A percentile compares a stretch with the other conserved stretches of the same genome.
Conservation (phyloP, 2,113 vertebrate genomes). For the Urocolius indicus region DNA sequence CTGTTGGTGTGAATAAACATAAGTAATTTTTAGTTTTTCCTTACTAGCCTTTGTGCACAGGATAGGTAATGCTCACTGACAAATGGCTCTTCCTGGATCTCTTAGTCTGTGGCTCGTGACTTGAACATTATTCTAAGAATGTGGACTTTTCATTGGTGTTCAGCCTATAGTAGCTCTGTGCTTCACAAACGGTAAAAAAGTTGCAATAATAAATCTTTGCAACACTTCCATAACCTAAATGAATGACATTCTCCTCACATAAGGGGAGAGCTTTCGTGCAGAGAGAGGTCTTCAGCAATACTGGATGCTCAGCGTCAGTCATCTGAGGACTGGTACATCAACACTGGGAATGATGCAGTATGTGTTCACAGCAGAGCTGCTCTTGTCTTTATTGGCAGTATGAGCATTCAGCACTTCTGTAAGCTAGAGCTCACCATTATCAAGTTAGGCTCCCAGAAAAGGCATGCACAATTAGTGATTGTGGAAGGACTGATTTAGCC, state of each 20-base stretch:
- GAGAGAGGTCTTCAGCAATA: not conserved
- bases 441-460: not conserved
- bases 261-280: not conserved
- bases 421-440: not conserved
- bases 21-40: not conserved
- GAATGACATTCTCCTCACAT: not conserved
- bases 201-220: not conserved
- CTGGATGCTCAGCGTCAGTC: not conserved
- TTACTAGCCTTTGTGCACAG: not conserved
- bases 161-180: not conserved
- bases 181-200: not conserved
- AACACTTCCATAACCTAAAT: not conserved
- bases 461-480: accelerated
- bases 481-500: not conserved
- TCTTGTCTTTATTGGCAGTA: not conserved
- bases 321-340: accelerated
- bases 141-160: not conserved
- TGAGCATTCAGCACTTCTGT: not conserved
- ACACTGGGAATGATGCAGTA: accelerated
- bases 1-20: not conserved
- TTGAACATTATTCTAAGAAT: not conserved
- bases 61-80: not conserved
- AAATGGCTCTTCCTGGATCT: not conserved
- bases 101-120: not conserved
- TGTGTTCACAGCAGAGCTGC: not conserved